Evolutionary conservation across 1,140 invertebrate species (phyloP).

Genomic region (Drosophila ficusphila): DNA sequence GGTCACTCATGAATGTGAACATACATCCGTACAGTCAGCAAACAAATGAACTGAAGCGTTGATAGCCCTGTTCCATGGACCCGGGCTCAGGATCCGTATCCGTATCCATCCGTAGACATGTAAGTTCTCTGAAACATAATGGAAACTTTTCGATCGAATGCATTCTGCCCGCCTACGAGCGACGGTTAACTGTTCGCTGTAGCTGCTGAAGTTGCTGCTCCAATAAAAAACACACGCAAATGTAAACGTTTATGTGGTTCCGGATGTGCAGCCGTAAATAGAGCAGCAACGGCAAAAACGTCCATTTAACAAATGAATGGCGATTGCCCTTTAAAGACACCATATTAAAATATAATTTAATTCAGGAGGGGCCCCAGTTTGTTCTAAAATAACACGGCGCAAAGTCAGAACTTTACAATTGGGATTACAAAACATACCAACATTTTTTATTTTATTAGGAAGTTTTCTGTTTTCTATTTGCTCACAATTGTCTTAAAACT

Average conservation of each 20-base stretch:
- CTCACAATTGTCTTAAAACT: too few species aligned
- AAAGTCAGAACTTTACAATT: too few species aligned
- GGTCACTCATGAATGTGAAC: conserved; percentile 9
- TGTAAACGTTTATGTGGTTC: conserved; percentile 60
- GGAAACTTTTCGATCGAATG: conserved; percentile 81
- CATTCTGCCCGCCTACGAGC: conserved; percentile 51
- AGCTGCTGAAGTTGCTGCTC: conserved; percentile 3
- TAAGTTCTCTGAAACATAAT: conserved; percentile 62
- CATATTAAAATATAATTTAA: too few species aligned
- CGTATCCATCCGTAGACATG: background rate
- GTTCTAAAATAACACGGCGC: too few species aligned
- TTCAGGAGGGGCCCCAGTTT: too few species aligned
- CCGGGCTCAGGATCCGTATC: background rate
- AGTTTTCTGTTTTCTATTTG: too few species aligned
- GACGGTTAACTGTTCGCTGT: conserved; percentile 12
- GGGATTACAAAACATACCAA: too few species aligned
- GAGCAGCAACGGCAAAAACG: conserved; percentile 46
- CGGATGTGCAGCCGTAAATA: conserved; percentile 42
- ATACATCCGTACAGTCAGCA: conserved; percentile 31
- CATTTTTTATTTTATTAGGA: too few species aligned
- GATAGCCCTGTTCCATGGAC: conserved; percentile 45
- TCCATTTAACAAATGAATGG: conserved; percentile 52
- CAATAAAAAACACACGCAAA: conserved; percentile 60
- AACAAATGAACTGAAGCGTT: conserved; percentile 77
- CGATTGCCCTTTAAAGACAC: conserved; percentile 46